Evolutionary conservation across 2,888 invertebrate genomes (phyloP), one percentile per base, ranked within the genome.

Genomic region (Pterostichus niger): DNA sequence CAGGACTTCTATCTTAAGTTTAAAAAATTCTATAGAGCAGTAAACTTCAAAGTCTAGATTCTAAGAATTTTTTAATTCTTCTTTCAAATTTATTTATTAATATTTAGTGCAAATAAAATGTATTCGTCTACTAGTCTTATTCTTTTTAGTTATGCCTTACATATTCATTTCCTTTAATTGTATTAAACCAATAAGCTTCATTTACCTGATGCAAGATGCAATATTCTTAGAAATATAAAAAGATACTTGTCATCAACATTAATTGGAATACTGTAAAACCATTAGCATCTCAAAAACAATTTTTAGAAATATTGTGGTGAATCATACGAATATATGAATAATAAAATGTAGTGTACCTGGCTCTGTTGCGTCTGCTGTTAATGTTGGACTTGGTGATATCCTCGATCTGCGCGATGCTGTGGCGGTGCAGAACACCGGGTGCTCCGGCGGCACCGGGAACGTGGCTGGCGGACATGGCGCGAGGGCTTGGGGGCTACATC

Each of bases 381-480:
- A 87, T 87, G 73, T 87, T 87, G 84, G 88, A 87, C 77, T 87
- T 85, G 83, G 87, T 87, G 73, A 86, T 85, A 84, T 87, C 87
- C 81, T 88, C 88, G 84, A 88, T 84, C 85, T 87, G 87, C 84
- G 86, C 86, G 83, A 87, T 86, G 85, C 86, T 88, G 85, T 87
- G 87, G 83, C 87, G 86, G 84, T 87, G 88, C 85, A 6, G 56
- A 5, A 10, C 15, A 24, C 17, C 17, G 13, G 17, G 56, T 15
- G 17, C 15, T 5, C 17, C 17, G 13, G 56, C 87, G 85, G 44
- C n/a, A 77, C 33, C 35, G n/a, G 64, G 59, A 31, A 31, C 64
- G 33, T 6, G 88, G 59, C 71, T 81, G 86, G 84, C 86, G 84
- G 83, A 85, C 56, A 80, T 71, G 61, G 81, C 80, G 86, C 84